phyloP scores from a whole-genome alignment of 92 coral and sea anemone genomes.

The Pocillopora grandis region DNA sequence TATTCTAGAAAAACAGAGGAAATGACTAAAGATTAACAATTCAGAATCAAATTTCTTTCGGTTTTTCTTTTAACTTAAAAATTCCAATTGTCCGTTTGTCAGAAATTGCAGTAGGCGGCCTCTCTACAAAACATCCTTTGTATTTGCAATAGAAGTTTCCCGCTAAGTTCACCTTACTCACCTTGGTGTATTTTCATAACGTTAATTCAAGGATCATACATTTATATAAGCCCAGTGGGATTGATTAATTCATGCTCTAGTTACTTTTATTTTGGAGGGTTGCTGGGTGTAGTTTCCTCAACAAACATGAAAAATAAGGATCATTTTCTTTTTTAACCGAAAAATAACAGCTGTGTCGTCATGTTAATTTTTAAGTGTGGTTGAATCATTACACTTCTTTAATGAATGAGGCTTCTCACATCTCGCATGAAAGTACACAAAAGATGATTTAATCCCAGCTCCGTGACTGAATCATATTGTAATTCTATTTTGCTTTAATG shows the following conservation, averaged over 20 bases:
- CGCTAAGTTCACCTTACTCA: background rate
- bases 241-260: background rate
- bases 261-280: background rate
- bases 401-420: background rate
- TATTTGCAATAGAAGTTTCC: no score
- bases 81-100: background rate
- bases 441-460: background rate
- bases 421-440: background rate
- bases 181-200: no score
- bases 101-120: no score
- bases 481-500: background rate
- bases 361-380: background rate
- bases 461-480: background rate
- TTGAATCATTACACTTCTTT: background rate
- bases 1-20: slow-evolving; percentile 20
- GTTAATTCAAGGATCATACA: background rate
- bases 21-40: background rate
- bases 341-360: background rate
- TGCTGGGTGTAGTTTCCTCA: background rate
- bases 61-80: background rate
- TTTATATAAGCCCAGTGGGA: background rate
- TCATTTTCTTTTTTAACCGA: background rate
- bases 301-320: background rate
- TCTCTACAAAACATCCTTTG: no score
- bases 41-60: background rate